Evolutionary conservation across 2,113 vertebrate genomes (phyloP).

Genomic region (Psophia crepitans): DNA sequence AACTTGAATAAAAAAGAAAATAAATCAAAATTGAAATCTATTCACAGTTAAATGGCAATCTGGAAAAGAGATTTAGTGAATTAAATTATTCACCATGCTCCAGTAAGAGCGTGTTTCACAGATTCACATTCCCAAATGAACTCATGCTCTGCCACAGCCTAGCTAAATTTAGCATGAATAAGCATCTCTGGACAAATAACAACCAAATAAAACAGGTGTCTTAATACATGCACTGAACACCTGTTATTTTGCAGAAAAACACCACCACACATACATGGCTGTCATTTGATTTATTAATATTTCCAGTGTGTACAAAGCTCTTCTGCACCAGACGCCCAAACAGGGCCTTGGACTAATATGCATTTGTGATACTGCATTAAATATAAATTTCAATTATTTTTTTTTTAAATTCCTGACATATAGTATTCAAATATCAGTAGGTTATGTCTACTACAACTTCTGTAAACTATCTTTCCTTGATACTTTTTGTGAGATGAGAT

Average conservation of each 20-base stretch:
- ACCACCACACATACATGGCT: neutral
- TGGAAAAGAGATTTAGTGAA: conserved; percentile 53
- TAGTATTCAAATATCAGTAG: neutral
- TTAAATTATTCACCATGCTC: conserved; percentile 62
- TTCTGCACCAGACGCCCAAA: neutral
- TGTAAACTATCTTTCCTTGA: neutral
- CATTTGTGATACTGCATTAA: neutral
- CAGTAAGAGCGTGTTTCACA: conserved; percentile 51
- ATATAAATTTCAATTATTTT: neutral
- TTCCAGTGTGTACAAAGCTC: neutral
- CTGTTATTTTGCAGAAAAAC: conserved; percentile 22
- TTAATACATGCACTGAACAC: conserved; percentile 10
- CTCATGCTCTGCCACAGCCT: conserved; percentile 15
- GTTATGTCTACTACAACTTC: neutral
- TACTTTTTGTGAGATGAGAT: neutral
- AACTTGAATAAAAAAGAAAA: conserved; percentile 51
- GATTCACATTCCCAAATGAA: conserved; percentile 41
- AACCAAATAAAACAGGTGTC: conserved; percentile 42
- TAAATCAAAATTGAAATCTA: conserved; percentile 66
- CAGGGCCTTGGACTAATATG: neutral
- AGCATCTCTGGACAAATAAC: conserved; percentile 43
- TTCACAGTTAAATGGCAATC: conserved; percentile 55
- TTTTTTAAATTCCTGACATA: neutral
- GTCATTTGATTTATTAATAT: neutral
- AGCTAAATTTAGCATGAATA: conserved; percentile 55